Conservation (phyloP, 2,888 invertebrate species). For the Cacoxenus indagator region DNA sequence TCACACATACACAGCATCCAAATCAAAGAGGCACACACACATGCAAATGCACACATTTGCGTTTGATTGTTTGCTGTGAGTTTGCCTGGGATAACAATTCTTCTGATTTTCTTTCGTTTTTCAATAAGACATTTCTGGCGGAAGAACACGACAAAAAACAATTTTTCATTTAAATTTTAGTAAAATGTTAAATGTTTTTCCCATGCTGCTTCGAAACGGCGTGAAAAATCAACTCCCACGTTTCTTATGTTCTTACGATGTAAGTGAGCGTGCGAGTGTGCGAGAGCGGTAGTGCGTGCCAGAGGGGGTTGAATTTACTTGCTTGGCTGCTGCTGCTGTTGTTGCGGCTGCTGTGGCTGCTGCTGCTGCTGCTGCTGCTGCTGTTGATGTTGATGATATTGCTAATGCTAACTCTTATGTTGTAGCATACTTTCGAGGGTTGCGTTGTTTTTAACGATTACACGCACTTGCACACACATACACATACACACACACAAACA, state of each 20-base stretch:
- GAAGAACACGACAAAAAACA: no score
- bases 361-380: slow-evolving; percentile 1
- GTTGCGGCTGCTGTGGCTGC: not conserved
- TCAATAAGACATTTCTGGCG: slow-evolving; percentile 14
- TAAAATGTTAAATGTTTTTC: not conserved
- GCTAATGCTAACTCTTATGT: slow-evolving; percentile 6
- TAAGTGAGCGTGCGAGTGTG: not conserved
- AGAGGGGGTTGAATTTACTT: slow-evolving; percentile 39
- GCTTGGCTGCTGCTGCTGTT: slow-evolving; percentile 6
- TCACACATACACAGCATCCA: not conserved
- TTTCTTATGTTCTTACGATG: slow-evolving; percentile 13
- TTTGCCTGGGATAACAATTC: not conserved
- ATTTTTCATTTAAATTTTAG: slow-evolving; percentile 12
- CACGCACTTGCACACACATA: slow-evolving; percentile 34
- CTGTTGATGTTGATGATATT: not conserved
- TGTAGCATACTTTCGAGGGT: slow-evolving; percentile 51
- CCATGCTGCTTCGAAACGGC: slow-evolving; percentile 16
- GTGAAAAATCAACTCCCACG: slow-evolving; percentile 39
- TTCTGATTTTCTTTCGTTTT: slow-evolving; percentile 1
- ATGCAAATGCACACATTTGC: slow-evolving; percentile 13
- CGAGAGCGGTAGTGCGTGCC: not conserved
- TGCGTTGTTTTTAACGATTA: slow-evolving; percentile 40
- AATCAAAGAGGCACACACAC: not conserved
- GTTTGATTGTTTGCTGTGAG: slow-evolving; percentile 36
- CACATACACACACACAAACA: slow-evolving; percentile 25